These are phyloP conservation scores for Phoenicopterus ruber DNA, from an alignment of 2,113 vertebrate genomes.

Conservation along the genomic window DNA sequence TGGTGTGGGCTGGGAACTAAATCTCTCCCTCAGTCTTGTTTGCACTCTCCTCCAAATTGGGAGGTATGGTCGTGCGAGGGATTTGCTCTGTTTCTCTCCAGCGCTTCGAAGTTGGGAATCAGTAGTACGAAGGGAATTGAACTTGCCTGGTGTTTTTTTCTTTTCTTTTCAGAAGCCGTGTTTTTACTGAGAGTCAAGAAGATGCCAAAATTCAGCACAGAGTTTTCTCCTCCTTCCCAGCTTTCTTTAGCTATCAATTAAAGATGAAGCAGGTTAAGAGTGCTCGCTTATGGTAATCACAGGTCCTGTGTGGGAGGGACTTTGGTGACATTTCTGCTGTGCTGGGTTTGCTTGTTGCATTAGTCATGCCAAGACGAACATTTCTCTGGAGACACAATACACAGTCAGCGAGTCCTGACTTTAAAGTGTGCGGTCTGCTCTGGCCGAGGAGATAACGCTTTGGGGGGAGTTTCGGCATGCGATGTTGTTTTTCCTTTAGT, in stretches of 20 bases:
- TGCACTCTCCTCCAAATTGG: not conserved
- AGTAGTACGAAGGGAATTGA: not conserved
- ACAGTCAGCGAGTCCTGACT: not conserved
- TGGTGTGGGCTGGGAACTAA: not conserved
- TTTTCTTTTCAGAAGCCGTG: not conserved
- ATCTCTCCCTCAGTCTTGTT: not conserved
- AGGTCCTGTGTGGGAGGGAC: not conserved
- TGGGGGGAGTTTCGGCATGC: not conserved
- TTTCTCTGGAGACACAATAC: not conserved
- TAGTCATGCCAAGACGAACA: not conserved
- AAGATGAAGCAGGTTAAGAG: constrained; percentile 1
- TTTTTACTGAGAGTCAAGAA: not conserved
- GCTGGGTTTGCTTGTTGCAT: not conserved
- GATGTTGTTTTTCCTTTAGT: not conserved
- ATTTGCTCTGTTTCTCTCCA: constrained; percentile 33
- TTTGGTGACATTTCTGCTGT: constrained; percentile 8
- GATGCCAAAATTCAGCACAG: not conserved
- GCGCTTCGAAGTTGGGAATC: not conserved
- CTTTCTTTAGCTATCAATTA: not conserved
- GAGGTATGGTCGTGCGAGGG: not conserved
- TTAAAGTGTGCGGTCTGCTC: not conserved
- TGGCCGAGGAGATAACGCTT: not conserved
- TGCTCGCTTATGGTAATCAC: not conserved
- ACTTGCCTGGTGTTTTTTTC: not conserved
- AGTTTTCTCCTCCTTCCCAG: not conserved